A percentile compares a stretch with the other conserved stretches of the same genome.
These are phyloP conservation scores for Chydorus sphaericus DNA, from an alignment of 2,888 invertebrate species.

Conservation along the genomic window DNA sequence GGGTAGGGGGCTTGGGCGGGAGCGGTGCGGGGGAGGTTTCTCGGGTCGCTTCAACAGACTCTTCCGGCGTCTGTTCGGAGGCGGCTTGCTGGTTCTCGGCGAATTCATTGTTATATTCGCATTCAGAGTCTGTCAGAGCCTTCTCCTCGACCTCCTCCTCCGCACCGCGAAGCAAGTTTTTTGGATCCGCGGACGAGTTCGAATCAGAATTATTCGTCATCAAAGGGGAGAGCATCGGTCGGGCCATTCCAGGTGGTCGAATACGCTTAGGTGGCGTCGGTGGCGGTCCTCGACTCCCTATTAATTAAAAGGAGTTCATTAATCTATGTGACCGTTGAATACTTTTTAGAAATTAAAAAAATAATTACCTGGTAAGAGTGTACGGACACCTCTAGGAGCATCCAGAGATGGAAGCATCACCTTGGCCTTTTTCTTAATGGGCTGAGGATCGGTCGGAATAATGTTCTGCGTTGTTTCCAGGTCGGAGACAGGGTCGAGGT, in stretches of 20 bases:
- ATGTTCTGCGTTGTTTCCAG: neutral
- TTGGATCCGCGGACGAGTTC: neutral
- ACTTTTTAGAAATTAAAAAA: neutral
- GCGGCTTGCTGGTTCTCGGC: too few relatives aligned
- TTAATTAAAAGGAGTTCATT: neutral
- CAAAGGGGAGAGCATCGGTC: conserved; percentile 3
- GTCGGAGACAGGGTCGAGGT: neutral
- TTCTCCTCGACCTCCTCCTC: conserved; percentile 1
- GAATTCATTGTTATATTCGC: neutral
- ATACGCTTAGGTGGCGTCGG: conserved; percentile 7
- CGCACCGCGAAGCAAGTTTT: conserved; percentile 10
- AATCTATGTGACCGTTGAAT: too few relatives aligned
- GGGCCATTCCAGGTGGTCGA: neutral
- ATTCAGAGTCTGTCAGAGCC: neutral
- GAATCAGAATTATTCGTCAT: neutral
- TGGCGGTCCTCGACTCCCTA: conserved; percentile 6
- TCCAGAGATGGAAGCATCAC: neutral
- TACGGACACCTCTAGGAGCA: neutral
- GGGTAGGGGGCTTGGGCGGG: conserved; percentile 9
- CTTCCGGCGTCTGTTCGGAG: neutral
- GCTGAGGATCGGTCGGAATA: neutral
- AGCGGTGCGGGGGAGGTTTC: conserved; percentile 1
- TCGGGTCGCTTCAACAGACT: neutral
- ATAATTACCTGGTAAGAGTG: neutral
- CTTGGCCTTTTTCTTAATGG: neutral